Conservation (phyloP, 2,113 vertebrate species). For the Turdus rufiventris region DNA sequence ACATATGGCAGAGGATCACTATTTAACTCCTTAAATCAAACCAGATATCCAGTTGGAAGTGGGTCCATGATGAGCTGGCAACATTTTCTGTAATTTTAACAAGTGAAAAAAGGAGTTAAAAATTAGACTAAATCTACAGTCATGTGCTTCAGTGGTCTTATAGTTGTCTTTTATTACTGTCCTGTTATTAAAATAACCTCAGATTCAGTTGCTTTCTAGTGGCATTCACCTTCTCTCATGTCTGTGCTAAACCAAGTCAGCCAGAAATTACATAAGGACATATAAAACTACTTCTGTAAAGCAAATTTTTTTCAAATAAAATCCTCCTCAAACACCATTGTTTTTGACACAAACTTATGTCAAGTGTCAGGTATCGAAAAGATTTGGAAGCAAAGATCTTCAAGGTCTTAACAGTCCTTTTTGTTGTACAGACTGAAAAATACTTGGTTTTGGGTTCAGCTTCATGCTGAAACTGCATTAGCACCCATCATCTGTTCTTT, state of each 20-base stretch:
- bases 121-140: constrained; percentile 46
- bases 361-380: not conserved
- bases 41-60: constrained; percentile 69
- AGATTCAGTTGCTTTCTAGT: not conserved
- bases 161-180: not conserved
- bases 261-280: not conserved
- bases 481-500: not conserved
- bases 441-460: not conserved
- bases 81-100: constrained; percentile 62
- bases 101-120: constrained; percentile 72
- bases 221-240: not conserved
- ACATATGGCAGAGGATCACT: constrained; percentile 74
- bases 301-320: rapidly evolving
- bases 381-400: not conserved
- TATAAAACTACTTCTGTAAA: not conserved
- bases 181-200: not conserved
- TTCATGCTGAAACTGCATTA: not conserved
- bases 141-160: not conserved
- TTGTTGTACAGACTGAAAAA: not conserved
- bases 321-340: rapidly evolving
- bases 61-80: constrained; percentile 62
- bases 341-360: not conserved
- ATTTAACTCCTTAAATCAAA: constrained; percentile 73
- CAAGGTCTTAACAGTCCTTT: not conserved
- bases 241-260: not conserved